Base-by-base conservation (phyloP, 1,140 invertebrate species). In the Drosophila kurseongensis region DNA sequence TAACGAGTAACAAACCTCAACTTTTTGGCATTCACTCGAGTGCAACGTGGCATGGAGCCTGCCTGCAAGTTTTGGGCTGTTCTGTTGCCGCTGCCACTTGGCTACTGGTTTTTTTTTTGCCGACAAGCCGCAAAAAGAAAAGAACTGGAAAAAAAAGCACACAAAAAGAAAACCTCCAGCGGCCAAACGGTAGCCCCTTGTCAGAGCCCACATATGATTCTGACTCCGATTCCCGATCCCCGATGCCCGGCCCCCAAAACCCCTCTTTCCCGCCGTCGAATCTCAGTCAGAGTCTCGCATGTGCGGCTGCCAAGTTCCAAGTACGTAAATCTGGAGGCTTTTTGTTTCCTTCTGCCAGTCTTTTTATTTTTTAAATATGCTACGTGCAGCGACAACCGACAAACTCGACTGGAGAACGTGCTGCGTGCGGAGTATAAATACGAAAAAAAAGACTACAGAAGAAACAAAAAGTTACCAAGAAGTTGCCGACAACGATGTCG, bases 321-420 rank as follows among this genome's bases (percentile, higher is more conserved):
- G 76, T 86, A 86, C 83, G 83, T 89, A 83, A 89, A 86, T 88
- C 83, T 82, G 75, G 63, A 66, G 71, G 67, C 72, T 79, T 88
- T 47, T 57, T 66, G 61, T 67, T 65, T 51, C 61, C 61, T 36
- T 57, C 16, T 40, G 9, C 45, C 16, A 12, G 16, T 51, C 14
- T 29, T 69, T 48, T 14, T 42, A 32, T 67, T 78, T 86, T 75
- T 86, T 86, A 82, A 86, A 85, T 86, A 68, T 78, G 83, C 75
- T 86, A 86, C 83, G 83, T 86, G 83, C 83, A 79, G 63, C 63
- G 69, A 61, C 61, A 76, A 68, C 74, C 74, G 57, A 69, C 67
- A 56, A 75, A 61, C 59, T 58, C 62, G 62, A 65, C 42, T 79
- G 59, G 50, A 63, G 80, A 76, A 79, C 83, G 84, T 88, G 83